A percentile compares a stretch with the other conserved stretches of the same genome.
These are phyloP conservation scores for Oreohelix idahoensis DNA, from an alignment of 1,140 invertebrate species.

Conservation along the genomic window DNA sequence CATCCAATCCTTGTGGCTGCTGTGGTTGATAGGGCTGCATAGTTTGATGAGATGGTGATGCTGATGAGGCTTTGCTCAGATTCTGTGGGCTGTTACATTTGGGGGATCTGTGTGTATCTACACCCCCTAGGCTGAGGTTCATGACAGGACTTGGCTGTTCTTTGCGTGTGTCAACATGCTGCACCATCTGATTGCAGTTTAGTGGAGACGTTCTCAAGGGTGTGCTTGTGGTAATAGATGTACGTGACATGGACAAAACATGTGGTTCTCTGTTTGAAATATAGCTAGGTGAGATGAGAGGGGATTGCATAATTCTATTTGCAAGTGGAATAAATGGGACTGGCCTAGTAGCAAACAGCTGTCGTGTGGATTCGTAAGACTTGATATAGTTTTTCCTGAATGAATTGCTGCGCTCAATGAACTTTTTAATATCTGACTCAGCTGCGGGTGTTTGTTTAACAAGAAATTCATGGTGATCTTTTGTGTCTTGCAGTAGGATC, in stretches of 20 bases:
- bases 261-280: slow-evolving; percentile 47
- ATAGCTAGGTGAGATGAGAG: slow-evolving; percentile 52
- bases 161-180: slow-evolving; percentile 10
- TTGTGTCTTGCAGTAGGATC: slow-evolving; percentile 80
- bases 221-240: slow-evolving; percentile 61
- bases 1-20: slow-evolving; percentile 19
- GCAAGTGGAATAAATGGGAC: slow-evolving; percentile 57
- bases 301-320: slow-evolving; percentile 56
- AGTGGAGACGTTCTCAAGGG: slow-evolving; percentile 80
- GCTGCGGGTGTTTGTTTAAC: slow-evolving; percentile 65
- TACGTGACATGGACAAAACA: slow-evolving; percentile 58
- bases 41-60: slow-evolving; percentile 39
- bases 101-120: slow-evolving; percentile 48
- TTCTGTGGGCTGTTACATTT: slow-evolving; percentile 66
- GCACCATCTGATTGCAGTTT: slow-evolving; percentile 84
- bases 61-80: slow-evolving; percentile 61
- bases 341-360: slow-evolving; percentile 60
- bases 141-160: slow-evolving; percentile 23
- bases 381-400: slow-evolving; percentile 68
- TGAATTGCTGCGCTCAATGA: slow-evolving; percentile 75
- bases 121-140: slow-evolving; percentile 12
- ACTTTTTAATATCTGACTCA: slow-evolving; percentile 77
- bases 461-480: slow-evolving; percentile 68
- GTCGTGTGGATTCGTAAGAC: slow-evolving; percentile 57
- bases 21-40: slow-evolving; percentile 20